Base-by-base conservation (phyloP, 1,140 invertebrate genomes). In the Cydia strobilella region DNA sequence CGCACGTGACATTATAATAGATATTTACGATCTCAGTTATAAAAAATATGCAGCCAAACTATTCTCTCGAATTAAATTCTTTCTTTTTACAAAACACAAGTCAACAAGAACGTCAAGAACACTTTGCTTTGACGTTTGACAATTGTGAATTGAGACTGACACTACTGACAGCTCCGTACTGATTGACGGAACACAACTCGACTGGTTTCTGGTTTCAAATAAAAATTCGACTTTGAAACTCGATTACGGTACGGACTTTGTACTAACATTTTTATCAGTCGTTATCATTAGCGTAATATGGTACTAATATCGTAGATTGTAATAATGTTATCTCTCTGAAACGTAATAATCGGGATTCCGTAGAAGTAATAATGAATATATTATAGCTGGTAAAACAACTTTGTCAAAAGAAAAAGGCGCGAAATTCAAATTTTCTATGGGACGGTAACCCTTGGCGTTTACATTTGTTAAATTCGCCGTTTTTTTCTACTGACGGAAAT, bases 41-140 rank as follows among this genome's bases (percentile, higher is more conserved):
- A 23, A 59, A 59, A 59, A 59, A 59, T 59, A 35, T n/a, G 65
- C n/a, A 69, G 20, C n/a, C 15, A 69, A 35, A 39, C 1, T 31
- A 69, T 35, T 25, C 15, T 66, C 25, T 69, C 15, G 35, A 69
- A 39, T 69, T 69, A 6, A 69, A 69, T 69, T 59, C 54, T 23
- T 23, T 54, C 42, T 45, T 45, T 35, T 18, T 69, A 23, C 31
- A 69, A 69, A 69, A 69, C 65, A 69, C 65, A 3, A 69, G 31
- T 69, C 65, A 69, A 69, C 65, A 69, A 69, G 65, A 69, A 10
- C n/a, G n/a, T n/a, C n/a, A n/a, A n/a, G n/a, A n/a, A n/a, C 31
- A 69, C 23, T 31, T 18, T 54, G 20, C 9, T 59, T 23, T 59
- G 54, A 59, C 54, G 65, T 69, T 69, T 69, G 65, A 69, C 65